Base-by-base conservation (phyloP, 2,113 vertebrate genomes). In the Sylvilagus bachmani region DNA sequence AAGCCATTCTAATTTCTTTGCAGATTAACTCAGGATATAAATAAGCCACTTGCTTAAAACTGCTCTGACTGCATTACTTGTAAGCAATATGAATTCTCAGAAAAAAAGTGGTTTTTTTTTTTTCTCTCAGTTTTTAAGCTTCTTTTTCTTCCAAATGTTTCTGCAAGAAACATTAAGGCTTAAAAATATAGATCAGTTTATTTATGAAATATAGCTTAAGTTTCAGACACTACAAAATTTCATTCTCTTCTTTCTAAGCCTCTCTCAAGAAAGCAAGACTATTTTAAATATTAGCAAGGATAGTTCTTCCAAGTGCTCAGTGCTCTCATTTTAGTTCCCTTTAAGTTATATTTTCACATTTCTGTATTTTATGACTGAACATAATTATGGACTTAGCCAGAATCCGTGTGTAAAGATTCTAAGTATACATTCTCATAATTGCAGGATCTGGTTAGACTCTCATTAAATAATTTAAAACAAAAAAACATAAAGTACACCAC, bases 21-120 rank as follows among this genome's bases (percentile, higher is more conserved):
- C 95, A 85, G 38, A 69, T 95, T 91, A 89, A 61, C 25, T 91
- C n/a, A 36, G n/a, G 25, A 64, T 81, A 84, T 70, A 96, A 96
- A 90, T 82, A 93, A 95, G 13, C n/a, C 69, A 79, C 58, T 73
- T 93, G 31, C 36, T 93, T 90, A 81, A 94, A 89, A 58, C 8
- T 80, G 12, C 66, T 95, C 21, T 78, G 53, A 89, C n/a, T 66
- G 3, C 6, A 22, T 83, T 87, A 38, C n/a, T 31, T 83, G 0
- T 78, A 93, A 73, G 44, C 1, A 22, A 64, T 6, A 74, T 36
- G 38, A 58, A 70, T 91, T 94, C 31, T 61, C 7, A 82, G 33
- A 58, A 81, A 91, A 51, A 53, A 36, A n/a, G n/a, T n/a, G n/a
- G 11, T 3, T 1, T 10, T 49, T 1, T 3, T 13, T 69, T 69